Evolutionary conservation across 2,797 vertebrate species (phyloP).

Genomic region (Anas acuta): DNA sequence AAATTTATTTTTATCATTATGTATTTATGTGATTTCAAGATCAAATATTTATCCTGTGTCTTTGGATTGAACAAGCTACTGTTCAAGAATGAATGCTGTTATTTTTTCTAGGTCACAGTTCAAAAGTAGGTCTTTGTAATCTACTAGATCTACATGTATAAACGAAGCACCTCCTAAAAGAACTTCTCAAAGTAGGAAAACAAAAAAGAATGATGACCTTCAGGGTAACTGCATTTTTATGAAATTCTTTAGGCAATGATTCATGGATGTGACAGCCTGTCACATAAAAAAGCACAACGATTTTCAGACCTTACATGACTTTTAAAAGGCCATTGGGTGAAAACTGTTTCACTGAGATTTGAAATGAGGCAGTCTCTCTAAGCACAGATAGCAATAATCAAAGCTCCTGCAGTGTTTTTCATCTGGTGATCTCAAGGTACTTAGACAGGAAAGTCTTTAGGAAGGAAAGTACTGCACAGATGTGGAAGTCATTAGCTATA

Average conservation of each 20-base stretch:
- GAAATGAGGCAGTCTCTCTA: not conserved
- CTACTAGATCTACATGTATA: not conserved
- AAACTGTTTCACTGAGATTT: constrained; percentile 2
- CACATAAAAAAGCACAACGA: not conserved
- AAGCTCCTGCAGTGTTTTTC: not conserved
- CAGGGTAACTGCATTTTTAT: not conserved
- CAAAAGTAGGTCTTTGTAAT: not conserved
- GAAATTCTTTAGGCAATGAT: not conserved
- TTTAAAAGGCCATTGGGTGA: not conserved
- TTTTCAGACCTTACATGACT: constrained; percentile 15
- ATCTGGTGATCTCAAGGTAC: not conserved
- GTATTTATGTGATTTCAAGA: not conserved
- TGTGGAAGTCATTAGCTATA: constrained; percentile 15
- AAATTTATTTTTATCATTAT: not conserved
- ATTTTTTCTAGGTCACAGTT: constrained; percentile 7
- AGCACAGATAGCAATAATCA: constrained; percentile 10
- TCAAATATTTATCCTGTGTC: not conserved
- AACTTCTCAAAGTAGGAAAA: not conserved
- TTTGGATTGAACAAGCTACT: not conserved
- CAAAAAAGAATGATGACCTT: not conserved
- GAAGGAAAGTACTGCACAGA: not conserved
- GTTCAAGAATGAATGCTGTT: not conserved
- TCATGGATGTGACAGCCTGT: not conserved
- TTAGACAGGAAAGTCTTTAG: not conserved
- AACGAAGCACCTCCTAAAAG: not conserved